Conservation (phyloP, 2,113 vertebrate species). For the Xenotilapia caudafasciata region DNA sequence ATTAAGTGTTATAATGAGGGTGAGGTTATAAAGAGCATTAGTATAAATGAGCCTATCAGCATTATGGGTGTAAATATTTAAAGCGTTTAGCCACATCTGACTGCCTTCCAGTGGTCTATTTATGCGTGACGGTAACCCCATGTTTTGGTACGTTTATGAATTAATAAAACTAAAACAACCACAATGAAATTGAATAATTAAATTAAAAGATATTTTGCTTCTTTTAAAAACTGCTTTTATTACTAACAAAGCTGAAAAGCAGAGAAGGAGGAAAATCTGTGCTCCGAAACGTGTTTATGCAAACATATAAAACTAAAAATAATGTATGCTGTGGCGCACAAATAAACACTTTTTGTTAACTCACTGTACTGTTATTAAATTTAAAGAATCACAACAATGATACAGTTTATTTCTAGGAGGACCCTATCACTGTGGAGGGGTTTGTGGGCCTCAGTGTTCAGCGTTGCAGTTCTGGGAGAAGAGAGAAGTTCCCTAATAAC, state of each 20-base stretch:
- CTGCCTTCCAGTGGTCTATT: background rate
- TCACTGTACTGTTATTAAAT: background rate
- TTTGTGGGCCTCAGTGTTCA: background rate
- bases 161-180: background rate
- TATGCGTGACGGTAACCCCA: background rate
- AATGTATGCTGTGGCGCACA: rapidly evolving
- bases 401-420: background rate
- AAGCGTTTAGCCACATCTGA: background rate
- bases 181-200: background rate
- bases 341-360: background rate
- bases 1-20: background rate
- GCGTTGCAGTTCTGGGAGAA: background rate
- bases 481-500: background rate
- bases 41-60: background rate
- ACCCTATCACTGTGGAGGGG: background rate
- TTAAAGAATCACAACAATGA: rapidly evolving
- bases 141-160: background rate
- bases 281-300: rapidly evolving
- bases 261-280: background rate
- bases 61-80: background rate
- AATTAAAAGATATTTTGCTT: background rate
- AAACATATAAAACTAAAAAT: background rate
- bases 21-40: rapidly evolving
- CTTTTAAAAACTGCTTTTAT: background rate
- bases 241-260: background rate